phyloP scores from a whole-genome alignment of 2,888 invertebrate species.

The Leucoptera coffeella region DNA sequence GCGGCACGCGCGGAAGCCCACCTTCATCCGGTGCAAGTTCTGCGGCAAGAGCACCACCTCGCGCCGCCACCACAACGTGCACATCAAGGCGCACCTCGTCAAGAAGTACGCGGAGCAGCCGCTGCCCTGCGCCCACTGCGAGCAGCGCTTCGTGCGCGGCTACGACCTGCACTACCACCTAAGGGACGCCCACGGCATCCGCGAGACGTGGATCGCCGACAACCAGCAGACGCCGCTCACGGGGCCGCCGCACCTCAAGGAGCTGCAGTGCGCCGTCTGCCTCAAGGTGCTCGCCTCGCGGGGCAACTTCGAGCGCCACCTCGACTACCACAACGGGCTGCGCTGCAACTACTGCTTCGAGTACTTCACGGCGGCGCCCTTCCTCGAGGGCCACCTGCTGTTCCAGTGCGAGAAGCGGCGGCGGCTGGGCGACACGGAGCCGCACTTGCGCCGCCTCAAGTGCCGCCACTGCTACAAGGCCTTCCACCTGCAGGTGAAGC shows the following conservation, averaged over 20 bases:
- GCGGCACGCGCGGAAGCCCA: slow-evolving; percentile 31
- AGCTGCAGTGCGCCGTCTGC: slow-evolving; percentile 41
- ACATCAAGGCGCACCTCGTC: slow-evolving; percentile 33
- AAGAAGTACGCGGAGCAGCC: slow-evolving; percentile 33
- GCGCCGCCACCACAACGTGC: slow-evolving; percentile 26
- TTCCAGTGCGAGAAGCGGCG: slow-evolving; percentile 38
- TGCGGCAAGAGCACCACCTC: slow-evolving; percentile 39
- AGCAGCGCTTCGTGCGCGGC: slow-evolving; percentile 28
- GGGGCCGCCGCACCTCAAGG: slow-evolving; percentile 32
- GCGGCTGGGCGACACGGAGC: slow-evolving; percentile 33
- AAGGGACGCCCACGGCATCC: slow-evolving; percentile 26
- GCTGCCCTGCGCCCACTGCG: slow-evolving; percentile 31
- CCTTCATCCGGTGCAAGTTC: slow-evolving; percentile 40
- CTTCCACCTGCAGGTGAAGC: slow-evolving; percentile 40
- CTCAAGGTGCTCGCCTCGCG: slow-evolving; percentile 36
- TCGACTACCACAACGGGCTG: slow-evolving; percentile 42
- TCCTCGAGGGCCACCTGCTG: slow-evolving; percentile 38
- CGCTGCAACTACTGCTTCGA: slow-evolving; percentile 46
- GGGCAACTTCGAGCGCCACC: slow-evolving; percentile 40
- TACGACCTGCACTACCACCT: slow-evolving; percentile 38
- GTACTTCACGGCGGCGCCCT: slow-evolving; percentile 31
- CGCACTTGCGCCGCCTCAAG: slow-evolving; percentile 30
- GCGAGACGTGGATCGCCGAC: slow-evolving; percentile 39
- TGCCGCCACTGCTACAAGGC: slow-evolving; percentile 42
- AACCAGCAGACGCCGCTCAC: slow-evolving; percentile 16